These are phyloP conservation scores for Irena cyanogastra DNA, from an alignment of 2,113 vertebrate genomes.

Conservation along the genomic window DNA sequence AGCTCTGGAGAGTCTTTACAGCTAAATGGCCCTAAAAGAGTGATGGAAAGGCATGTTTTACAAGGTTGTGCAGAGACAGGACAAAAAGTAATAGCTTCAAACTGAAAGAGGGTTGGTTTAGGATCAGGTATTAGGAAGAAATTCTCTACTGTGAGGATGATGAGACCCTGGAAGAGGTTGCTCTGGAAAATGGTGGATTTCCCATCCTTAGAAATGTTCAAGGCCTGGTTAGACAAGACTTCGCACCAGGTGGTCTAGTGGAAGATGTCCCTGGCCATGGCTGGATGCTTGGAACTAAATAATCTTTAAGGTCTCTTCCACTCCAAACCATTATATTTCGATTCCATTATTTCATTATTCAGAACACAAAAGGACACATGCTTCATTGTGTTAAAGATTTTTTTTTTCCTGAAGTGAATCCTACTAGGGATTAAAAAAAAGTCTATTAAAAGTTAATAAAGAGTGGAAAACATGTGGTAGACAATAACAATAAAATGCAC, in stretches of 20 bases:
- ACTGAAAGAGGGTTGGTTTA: not conserved
- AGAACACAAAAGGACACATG: not conserved
- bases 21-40: not conserved
- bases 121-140: not conserved
- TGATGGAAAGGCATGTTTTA: not conserved
- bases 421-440: not conserved
- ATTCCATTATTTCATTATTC: not conserved
- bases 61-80: not conserved
- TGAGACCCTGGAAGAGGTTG: not conserved
- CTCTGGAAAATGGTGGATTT: not conserved
- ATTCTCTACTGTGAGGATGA: not conserved
- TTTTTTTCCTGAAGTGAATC: not conserved
- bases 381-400: not conserved
- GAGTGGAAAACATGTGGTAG: not conserved
- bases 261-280: not conserved
- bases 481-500: not conserved
- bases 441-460: not conserved
- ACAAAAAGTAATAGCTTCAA: not conserved
- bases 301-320: not conserved
- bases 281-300: not conserved
- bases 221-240: not conserved
- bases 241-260: not conserved
- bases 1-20: not conserved
- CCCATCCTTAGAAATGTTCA: not conserved
- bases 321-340: not conserved